phyloP scores from a whole-genome alignment of 2,888 invertebrate species.

The Miltochrista miniata region DNA sequence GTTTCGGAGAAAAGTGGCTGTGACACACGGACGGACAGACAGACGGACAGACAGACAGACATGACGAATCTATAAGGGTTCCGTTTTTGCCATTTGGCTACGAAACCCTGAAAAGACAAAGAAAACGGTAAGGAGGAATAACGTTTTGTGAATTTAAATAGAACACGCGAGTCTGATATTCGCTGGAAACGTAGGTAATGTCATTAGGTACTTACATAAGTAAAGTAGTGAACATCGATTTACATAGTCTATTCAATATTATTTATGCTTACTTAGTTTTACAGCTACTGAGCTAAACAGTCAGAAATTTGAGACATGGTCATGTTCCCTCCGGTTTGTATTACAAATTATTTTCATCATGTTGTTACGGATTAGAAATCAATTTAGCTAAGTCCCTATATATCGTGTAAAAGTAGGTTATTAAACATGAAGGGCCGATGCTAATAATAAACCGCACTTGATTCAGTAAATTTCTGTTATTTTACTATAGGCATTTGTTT shows the following conservation, averaged over 20 bases:
- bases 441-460: slow-evolving; percentile 2
- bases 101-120: too few species aligned
- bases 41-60: too few species aligned
- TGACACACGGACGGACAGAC: too few species aligned
- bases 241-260: background rate
- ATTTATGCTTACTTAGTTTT: background rate
- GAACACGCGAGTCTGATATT: slow-evolving; percentile 30
- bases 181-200: slow-evolving; percentile 5
- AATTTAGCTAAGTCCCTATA: too few species aligned
- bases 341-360: background rate
- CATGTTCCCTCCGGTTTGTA: too few species aligned
- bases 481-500: background rate
- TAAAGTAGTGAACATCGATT: slow-evolving; percentile 4
- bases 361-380: too few species aligned
- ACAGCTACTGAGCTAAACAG: slow-evolving; percentile 10
- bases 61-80: too few species aligned
- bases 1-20: too few species aligned
- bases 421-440: slow-evolving; percentile 2
- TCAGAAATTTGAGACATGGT: slow-evolving; percentile 10
- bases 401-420: slow-evolving; percentile 11
- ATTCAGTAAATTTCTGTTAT: background rate
- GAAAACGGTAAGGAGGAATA: slow-evolving; percentile 27
- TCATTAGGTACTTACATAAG: slow-evolving; percentile 7
- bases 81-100: too few species aligned
- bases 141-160: slow-evolving; percentile 31